These are phyloP conservation scores for Macaria notata DNA, from an alignment of 2,888 invertebrate species.

Conservation along the genomic window DNA sequence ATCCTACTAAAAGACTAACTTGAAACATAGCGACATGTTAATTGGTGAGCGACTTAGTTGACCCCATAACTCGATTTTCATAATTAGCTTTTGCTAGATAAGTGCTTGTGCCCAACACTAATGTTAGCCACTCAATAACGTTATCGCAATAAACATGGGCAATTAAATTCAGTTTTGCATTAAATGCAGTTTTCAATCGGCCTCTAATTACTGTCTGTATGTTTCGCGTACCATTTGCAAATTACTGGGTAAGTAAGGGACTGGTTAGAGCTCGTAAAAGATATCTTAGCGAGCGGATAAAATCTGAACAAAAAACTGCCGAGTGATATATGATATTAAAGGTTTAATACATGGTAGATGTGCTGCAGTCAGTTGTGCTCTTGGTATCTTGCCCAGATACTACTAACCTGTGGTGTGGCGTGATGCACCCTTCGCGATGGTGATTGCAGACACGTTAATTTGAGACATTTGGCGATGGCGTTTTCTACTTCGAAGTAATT, in stretches of 20 bases:
- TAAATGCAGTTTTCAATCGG: constrained; percentile 51
- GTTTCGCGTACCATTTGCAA: constrained; percentile 46
- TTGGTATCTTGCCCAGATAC: constrained; percentile 14
- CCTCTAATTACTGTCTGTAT: constrained; percentile 49
- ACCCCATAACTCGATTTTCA: constrained; percentile 7
- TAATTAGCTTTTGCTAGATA: constrained; percentile 13
- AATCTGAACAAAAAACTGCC: too few species aligned
- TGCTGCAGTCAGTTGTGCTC: too few species aligned
- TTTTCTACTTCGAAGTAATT: constrained; percentile 2
- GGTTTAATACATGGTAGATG: too few species aligned
- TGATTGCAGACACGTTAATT: constrained; percentile 61
- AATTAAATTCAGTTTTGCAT: constrained; percentile 28
- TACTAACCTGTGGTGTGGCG: constrained; percentile 32
- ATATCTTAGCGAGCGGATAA: too few species aligned
- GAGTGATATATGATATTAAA: too few species aligned
- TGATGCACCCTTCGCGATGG: constrained; percentile 54
- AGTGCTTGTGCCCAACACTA: constrained; percentile 8
- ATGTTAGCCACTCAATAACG: constrained; percentile 19
- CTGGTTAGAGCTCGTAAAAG: too few species aligned
- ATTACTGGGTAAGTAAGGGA: constrained; percentile 48
- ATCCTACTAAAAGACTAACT: too few species aligned
- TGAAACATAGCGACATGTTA: too few species aligned
- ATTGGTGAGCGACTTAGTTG: neutral
- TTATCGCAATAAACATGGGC: constrained; percentile 26
- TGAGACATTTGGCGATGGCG: constrained; percentile 51